Conservation (phyloP, 2,797 vertebrate species). For the Danio tinwini region DNA sequence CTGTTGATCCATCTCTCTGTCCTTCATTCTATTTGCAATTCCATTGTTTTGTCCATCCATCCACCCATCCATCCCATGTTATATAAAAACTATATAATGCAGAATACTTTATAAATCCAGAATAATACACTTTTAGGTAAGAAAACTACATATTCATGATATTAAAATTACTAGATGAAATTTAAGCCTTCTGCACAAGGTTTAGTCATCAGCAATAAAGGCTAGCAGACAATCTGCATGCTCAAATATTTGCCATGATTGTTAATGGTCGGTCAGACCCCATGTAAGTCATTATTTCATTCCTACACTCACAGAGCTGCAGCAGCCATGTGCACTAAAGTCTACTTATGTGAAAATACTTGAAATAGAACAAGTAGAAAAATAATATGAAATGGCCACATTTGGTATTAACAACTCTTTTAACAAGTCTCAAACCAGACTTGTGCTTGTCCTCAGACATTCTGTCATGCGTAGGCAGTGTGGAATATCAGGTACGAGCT, state of each 20-base stretch:
- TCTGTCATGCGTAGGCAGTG: conserved; percentile 53
- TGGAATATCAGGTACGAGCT: conserved; percentile 51
- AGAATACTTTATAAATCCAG: no score
- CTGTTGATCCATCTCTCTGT: no score
- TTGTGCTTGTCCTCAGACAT: conserved; percentile 40
- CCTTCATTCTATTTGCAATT: no score
- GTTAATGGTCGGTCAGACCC: conserved; percentile 43
- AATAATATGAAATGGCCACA: neutral
- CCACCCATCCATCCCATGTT: neutral
- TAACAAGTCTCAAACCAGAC: conserved; percentile 29
- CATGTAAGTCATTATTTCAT: conserved; percentile 13
- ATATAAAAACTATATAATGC: no score
- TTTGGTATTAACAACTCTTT: neutral
- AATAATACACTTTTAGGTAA: neutral
- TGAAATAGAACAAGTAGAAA: no score
- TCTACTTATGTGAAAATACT: neutral
- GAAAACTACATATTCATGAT: conserved; percentile 5
- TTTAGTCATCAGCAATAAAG: neutral
- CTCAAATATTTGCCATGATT: conserved; percentile 39
- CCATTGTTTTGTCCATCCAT: no score
- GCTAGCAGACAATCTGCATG: neutral
- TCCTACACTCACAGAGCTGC: neutral
- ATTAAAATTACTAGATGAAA: neutral
- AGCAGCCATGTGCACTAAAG: conserved; percentile 8
- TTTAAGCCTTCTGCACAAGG: neutral